These are phyloP conservation scores for Drosophila barbarae DNA, from an alignment of 2,888 invertebrate genomes.

Conservation along the genomic window DNA sequence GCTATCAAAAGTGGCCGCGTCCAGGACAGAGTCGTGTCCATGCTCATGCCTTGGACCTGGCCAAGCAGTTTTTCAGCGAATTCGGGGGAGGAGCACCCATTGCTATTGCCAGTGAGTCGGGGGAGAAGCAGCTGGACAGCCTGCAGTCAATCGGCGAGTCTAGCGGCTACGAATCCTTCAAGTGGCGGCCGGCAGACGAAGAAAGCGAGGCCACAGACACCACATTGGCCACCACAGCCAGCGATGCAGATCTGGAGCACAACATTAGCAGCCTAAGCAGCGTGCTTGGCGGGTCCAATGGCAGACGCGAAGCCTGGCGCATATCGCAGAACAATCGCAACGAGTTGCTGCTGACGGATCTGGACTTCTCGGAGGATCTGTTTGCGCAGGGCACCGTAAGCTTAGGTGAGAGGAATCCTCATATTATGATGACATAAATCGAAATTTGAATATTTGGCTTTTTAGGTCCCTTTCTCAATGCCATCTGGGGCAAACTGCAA, in stretches of 20 bases:
- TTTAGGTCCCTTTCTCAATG: constrained; percentile 89
- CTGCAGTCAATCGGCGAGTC: constrained; percentile 86
- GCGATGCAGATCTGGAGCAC: constrained; percentile 74
- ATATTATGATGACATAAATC: not conserved
- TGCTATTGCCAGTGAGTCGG: constrained; percentile 50
- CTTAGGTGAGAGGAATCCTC: constrained; percentile 70
- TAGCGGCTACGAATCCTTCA: constrained; percentile 89
- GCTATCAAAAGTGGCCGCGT: constrained; percentile 80
- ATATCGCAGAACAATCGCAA: constrained; percentile 73
- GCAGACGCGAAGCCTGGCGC: constrained; percentile 74
- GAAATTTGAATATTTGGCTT: constrained; percentile 9
- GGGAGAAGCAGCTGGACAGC: constrained; percentile 81
- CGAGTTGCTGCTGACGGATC: constrained; percentile 76
- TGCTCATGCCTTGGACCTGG: constrained; percentile 76
- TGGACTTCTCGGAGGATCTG: constrained; percentile 80
- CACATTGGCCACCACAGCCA: constrained; percentile 40
- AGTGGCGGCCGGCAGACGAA: constrained; percentile 82
- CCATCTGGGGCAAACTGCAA: constrained; percentile 89
- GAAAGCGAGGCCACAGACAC: constrained; percentile 64
- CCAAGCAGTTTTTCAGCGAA: constrained; percentile 78
- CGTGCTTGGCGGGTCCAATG: constrained; percentile 17
- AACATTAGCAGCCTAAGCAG: constrained; percentile 49
- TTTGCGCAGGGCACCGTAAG: constrained; percentile 80
- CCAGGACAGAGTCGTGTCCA: constrained; percentile 58
- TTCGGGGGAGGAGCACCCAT: constrained; percentile 53